Evolutionary conservation across 2,113 vertebrate genomes (phyloP).

Genomic region (Mionectes macconnelli): DNA sequence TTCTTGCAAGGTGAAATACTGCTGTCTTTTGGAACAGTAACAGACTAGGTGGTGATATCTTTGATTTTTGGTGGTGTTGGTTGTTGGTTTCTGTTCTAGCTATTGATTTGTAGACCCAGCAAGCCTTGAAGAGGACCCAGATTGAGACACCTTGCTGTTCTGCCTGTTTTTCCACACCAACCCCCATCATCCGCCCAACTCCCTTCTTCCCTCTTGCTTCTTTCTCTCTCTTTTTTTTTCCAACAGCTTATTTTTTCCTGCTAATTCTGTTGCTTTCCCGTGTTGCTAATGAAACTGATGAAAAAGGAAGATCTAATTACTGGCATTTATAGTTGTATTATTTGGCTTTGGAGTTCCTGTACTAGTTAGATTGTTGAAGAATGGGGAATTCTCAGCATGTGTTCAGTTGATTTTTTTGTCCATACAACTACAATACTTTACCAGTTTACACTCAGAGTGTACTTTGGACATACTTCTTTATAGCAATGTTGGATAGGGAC

Average conservation of each 20-base stretch:
- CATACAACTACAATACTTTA: not conserved
- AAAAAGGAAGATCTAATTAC: not conserved
- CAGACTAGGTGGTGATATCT: not conserved
- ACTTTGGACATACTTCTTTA: not conserved
- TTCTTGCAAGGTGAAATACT: not conserved
- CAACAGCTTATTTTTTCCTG: not conserved
- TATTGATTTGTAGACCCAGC: not conserved
- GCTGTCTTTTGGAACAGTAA: not conserved
- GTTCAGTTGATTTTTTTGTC: not conserved
- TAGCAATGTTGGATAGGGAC: not conserved
- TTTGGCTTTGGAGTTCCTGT: not conserved
- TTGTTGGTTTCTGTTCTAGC: not conserved
- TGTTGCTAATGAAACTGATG: not conserved
- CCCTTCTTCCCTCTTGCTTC: not conserved
- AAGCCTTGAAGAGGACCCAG: not conserved
- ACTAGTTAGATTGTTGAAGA: not conserved
- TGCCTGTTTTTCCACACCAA: not conserved
- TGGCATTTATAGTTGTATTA: not conserved
- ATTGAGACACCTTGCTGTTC: not conserved
- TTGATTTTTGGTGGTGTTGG: not conserved
- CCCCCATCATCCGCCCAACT: fast-evolving
- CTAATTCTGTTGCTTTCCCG: not conserved
- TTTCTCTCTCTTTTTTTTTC: not conserved
- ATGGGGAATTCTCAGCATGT: not conserved
- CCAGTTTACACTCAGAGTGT: not conserved